Evolutionary conservation across 23 tunicate genomes (phyloP).

Genomic region (Oikopleura dioica): DNA sequence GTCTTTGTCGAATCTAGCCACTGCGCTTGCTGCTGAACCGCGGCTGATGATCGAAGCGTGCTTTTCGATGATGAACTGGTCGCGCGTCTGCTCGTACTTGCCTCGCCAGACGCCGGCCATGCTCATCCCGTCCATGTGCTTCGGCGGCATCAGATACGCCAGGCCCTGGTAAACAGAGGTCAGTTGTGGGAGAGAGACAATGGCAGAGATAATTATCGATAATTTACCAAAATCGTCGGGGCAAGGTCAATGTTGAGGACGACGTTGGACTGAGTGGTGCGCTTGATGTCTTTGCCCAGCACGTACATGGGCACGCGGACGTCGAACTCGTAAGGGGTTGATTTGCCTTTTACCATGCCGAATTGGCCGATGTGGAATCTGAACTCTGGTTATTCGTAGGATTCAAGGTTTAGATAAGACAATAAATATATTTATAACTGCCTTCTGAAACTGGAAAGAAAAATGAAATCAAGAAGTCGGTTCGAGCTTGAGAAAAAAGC

Average conservation of each 20-base stretch:
- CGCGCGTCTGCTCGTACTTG: neutral
- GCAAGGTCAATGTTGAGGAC: constrained; percentile 76
- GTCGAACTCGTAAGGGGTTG: constrained; percentile 93
- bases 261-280: constrained; percentile 18
- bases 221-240: constrained; percentile 77
- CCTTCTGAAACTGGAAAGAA: too few relatives aligned
- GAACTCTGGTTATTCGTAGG: too few relatives aligned
- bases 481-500: too few relatives aligned
- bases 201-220: too few relatives aligned
- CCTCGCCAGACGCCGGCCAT: neutral
- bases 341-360: constrained; percentile 67
- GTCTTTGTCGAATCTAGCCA: too few relatives aligned
- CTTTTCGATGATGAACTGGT: neutral
- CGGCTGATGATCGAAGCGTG: too few relatives aligned
- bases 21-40: too few relatives aligned
- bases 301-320: constrained; percentile 49
- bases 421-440: too few relatives aligned
- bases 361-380: constrained; percentile 94
- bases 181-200: too few relatives aligned
- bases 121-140: neutral
- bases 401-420: too few relatives aligned
- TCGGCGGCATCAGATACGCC: neutral
- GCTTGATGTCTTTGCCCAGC: constrained; percentile 54
- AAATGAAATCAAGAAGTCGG: too few relatives aligned
- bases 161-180: too few relatives aligned